Evolutionary conservation across 2,888 invertebrate species (phyloP), one percentile per base, ranked within the genome.

Genomic region (Volucella zonaria): DNA sequence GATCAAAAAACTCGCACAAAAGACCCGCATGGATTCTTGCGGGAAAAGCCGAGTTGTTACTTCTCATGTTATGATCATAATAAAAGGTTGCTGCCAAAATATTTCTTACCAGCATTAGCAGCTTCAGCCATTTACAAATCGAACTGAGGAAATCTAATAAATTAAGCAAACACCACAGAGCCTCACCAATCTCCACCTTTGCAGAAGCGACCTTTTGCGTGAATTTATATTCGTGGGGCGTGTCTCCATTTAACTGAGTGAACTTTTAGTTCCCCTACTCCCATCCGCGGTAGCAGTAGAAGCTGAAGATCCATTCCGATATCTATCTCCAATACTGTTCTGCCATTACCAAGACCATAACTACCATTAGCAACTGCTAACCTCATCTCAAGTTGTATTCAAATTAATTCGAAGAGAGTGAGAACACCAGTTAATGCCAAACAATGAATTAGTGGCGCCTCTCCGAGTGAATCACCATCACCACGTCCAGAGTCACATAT

Each of bases 391-490:
- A 66, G 43, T 71, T 56, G 43, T 73, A 82, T 77, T 82, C 77
- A 82, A 82, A 82, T 82, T 82, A 73, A 82, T 82, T 67, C 71
- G 52, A 59, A 61, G 70, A 75, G 58, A 78, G 75, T 79, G 83
- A 79, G 75, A 79, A 80, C 66, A 75, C 49, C 75, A 61, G 70
- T 75, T 64, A 79, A 74, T 59, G 74, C 58, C 49, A 83, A 83
- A 80, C 54, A 80, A 49, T 75, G 75, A 70, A 68, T 75, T 66
- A 75, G 70, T 83, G 79, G 83, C 79, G 83, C 83, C 83, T 79
- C 79, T 71, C 56, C 43, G 23, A 75, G 56, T 74, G 78, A 70
- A 68, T 83, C 64, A 73, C 45, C 56, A 15, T 43, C 70, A 58
- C 38, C 47, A 8, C 61, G 43, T 42, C 47, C 18, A 56, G 31